Percentiles rank a stretch among this genome's conserved stretches.
Conservation (phyloP, 2,797 vertebrate species). For the Neosilurus mollespiculum region DNA sequence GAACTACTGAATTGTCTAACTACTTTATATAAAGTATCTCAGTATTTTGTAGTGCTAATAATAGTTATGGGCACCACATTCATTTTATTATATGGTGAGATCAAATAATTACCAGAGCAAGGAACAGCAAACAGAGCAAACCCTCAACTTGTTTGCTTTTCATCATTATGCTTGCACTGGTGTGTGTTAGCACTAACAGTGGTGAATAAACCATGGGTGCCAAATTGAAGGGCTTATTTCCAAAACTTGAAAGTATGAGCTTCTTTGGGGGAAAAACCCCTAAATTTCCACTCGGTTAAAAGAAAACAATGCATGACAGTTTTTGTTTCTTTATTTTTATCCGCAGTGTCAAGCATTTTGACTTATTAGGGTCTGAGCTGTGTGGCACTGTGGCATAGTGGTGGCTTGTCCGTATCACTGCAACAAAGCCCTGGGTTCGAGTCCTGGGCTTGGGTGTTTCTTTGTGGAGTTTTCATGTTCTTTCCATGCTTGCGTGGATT, state of each 20-base stretch:
- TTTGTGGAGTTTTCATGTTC: too few species aligned
- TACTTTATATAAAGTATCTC: neutral
- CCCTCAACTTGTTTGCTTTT: conserved; percentile 11
- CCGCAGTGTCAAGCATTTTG: neutral
- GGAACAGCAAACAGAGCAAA: neutral
- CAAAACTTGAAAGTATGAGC: too few species aligned
- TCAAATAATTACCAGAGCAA: neutral
- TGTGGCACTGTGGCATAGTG: too few species aligned
- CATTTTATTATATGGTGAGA: neutral
- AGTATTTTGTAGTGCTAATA: neutral
- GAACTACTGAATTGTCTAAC: neutral
- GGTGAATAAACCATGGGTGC: neutral
- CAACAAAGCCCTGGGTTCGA: too few species aligned
- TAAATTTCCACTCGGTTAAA: neutral
- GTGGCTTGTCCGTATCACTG: too few species aligned
- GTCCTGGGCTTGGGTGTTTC: too few species aligned
- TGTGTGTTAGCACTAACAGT: neutral
- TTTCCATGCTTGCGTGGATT: too few species aligned
- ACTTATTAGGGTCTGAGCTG: neutral
- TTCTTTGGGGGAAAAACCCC: too few species aligned
- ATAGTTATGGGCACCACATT: neutral
- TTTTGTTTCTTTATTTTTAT: neutral
- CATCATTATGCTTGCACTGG: neutral
- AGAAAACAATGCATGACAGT: neutral
- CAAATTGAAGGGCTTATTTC: neutral